phyloP scores from a whole-genome alignment of 2,797 vertebrate species.

The Hypotaenidia okinawae region DNA sequence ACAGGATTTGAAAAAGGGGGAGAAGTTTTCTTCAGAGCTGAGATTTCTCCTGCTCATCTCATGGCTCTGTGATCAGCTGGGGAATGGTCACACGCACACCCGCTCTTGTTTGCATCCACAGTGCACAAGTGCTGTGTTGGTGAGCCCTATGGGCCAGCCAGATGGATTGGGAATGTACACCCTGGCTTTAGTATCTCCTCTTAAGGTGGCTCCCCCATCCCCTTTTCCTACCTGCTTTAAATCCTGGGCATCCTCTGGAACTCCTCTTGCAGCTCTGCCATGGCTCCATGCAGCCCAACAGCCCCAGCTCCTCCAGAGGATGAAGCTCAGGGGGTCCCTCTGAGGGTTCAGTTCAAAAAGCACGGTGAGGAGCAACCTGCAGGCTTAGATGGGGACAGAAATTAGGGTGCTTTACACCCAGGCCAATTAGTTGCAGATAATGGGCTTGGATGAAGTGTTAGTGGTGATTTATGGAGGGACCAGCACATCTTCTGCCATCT shows the following conservation, averaged over 20 bases:
- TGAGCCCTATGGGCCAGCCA: neutral
- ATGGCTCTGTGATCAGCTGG: neutral
- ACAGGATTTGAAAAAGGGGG: too few species aligned
- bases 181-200: neutral
- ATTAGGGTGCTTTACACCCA: neutral
- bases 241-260: neutral
- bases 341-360: neutral
- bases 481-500: neutral
- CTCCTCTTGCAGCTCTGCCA: neutral
- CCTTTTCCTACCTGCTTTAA: neutral
- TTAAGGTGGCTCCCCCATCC: accelerated
- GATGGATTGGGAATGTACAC: neutral
- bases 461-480: neutral
- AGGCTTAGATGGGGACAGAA: neutral
- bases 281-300: neutral
- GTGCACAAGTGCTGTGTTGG: neutral
- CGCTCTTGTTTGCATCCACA: neutral
- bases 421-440: neutral
- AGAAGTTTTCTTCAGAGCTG: neutral
- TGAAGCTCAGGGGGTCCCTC: neutral
- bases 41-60: neutral
- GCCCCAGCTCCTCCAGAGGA: neutral
- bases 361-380: neutral
- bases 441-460: accelerated
- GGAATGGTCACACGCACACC: neutral